Conservation (phyloP, 1,140 invertebrate species). For the Gryon sp. region DNA sequence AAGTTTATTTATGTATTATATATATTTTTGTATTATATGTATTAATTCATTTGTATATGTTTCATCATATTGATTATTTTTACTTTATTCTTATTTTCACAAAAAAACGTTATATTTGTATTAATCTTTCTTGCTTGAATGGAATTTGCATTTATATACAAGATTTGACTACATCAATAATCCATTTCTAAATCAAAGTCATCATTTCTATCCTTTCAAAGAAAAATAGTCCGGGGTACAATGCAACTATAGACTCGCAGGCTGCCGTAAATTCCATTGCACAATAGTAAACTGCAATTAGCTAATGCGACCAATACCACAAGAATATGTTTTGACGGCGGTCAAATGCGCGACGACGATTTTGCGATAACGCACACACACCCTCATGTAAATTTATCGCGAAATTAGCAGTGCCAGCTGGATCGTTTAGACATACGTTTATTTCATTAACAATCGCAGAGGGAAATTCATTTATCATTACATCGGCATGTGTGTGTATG, state of each 20-base stretch:
- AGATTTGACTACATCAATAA: too few species aligned
- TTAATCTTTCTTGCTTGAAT: too few species aligned
- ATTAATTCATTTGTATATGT: too few species aligned
- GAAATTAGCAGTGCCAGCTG: slow-evolving; percentile 62
- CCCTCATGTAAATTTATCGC: slow-evolving; percentile 65
- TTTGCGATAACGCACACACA: slow-evolving; percentile 19
- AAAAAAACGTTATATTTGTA: too few species aligned
- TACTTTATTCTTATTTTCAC: too few species aligned
- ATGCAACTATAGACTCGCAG: slow-evolving; percentile 7
- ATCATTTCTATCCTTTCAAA: too few species aligned
- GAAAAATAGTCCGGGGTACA: too few species aligned
- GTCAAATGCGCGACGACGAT: slow-evolving; percentile 4
- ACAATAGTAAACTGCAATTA: slow-evolving; percentile 27
- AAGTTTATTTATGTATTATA: too few species aligned
- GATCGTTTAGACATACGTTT: slow-evolving; percentile 62
- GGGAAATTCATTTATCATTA: slow-evolving; percentile 64
- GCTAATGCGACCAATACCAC: slow-evolving; percentile 35
- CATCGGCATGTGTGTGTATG: slow-evolving; percentile 30
- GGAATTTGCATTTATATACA: too few species aligned
- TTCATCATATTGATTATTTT: too few species aligned
- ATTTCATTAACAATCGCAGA: slow-evolving; percentile 64
- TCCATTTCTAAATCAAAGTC: too few species aligned
- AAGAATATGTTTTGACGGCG: slow-evolving; percentile 16
- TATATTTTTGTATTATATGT: too few species aligned
- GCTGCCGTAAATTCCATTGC: slow-evolving; percentile 16